Conservation (phyloP, 2,797 vertebrate genomes). For the Tamandua tetradactyla region DNA sequence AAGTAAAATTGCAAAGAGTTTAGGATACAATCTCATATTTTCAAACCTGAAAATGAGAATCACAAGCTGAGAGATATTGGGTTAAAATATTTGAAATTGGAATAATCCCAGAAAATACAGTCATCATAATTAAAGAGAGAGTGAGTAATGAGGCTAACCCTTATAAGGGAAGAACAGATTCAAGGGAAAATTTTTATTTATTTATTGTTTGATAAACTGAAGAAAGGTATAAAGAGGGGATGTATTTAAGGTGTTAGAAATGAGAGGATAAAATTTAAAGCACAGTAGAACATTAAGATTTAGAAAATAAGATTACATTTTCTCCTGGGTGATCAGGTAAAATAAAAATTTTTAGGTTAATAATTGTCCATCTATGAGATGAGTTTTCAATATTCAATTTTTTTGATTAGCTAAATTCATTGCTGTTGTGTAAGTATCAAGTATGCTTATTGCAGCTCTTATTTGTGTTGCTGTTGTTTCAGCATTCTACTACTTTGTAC, state of each 20-base stretch:
- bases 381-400: neutral
- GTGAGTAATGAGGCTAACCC: neutral
- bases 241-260: neutral
- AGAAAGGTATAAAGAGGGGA: neutral
- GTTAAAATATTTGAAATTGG: slow-evolving; percentile 19
- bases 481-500: neutral
- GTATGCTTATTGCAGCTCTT: neutral
- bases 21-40: neutral
- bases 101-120: neutral
- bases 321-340: neutral
- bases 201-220: neutral
- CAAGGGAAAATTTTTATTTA: neutral
- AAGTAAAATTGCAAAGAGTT: neutral
- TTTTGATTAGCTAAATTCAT: neutral
- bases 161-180: neutral
- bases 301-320: neutral
- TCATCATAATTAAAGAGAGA: neutral
- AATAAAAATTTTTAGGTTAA: neutral
- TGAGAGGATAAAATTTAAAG: neutral
- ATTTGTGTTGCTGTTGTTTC: neutral
- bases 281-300: neutral
- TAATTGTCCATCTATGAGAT: neutral
- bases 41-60: neutral
- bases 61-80: neutral
- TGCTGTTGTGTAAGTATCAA: neutral